These are phyloP conservation scores for Amphiura filiformis DNA, from an alignment of 35 echinoderm and acorn worm genomes.

Conservation along the genomic window DNA sequence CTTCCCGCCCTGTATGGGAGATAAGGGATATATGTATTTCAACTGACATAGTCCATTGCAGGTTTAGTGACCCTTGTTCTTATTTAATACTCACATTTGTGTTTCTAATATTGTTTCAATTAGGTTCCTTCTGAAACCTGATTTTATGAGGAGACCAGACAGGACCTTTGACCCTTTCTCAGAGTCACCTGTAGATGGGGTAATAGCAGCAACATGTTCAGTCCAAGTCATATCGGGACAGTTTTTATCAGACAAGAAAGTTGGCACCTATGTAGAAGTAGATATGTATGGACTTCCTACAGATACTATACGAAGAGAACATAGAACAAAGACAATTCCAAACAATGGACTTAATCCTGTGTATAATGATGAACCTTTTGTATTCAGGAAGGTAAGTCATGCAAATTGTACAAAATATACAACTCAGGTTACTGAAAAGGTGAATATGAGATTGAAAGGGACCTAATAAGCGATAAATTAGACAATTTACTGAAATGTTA, in stretches of 20 bases:
- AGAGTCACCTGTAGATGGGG: conserved; percentile 95
- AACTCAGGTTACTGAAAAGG: too few species aligned
- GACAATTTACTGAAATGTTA: too few species aligned
- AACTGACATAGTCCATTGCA: too few species aligned
- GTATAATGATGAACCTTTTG: conserved; percentile 95
- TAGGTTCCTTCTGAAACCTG: conserved; percentile 92
- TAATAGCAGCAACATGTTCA: conserved; percentile 95
- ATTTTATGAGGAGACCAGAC: conserved; percentile 99
- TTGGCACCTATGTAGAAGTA: conserved; percentile 95
- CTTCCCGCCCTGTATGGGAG: too few species aligned
- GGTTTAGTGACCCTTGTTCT: too few species aligned
- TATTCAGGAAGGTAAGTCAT: conserved; percentile 99
- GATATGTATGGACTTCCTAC: conserved; percentile 99
- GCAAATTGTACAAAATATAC: too few species aligned
- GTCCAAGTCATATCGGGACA: conserved; percentile 97
- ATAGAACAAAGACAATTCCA: conserved; percentile 84
- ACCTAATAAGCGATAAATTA: too few species aligned
- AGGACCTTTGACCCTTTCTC: conserved; percentile 98
- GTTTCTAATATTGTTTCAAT: too few species aligned
- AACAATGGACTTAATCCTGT: conserved; percentile 97
- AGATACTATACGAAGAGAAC: conserved; percentile 92
- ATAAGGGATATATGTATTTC: too few species aligned
- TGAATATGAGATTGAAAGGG: too few species aligned
- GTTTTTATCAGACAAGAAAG: conserved; percentile 96
- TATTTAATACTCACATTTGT: too few species aligned